Evolutionary conservation across 2,113 vertebrate genomes (phyloP), one percentile per base, ranked within the genome.

Genomic region (Hassar affinis): DNA sequence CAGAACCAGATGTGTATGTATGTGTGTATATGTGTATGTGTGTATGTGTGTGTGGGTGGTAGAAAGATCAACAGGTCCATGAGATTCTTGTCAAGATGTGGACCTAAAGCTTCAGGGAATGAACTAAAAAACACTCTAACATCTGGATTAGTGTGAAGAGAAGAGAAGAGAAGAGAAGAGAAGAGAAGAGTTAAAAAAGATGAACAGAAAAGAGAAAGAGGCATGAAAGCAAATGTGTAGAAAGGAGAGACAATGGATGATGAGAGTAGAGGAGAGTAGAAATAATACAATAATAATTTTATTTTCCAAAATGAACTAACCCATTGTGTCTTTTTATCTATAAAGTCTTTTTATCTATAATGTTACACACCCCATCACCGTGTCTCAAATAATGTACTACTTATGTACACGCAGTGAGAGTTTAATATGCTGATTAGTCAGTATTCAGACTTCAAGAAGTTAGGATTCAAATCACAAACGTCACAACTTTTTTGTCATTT

Each of bases 1-100:
- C 57, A 80, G 81, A 64, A 84, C 84, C 87, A 90, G 86, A 85
- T 87, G 87, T 71, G 84, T 84, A 83, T 85, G 82, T 14, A 56
- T 74, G 76, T 78, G 45, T 72, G 69, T 69, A 30, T 22, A 47
- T 56, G 45, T 81, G 79, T 81, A n/a, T 52, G 74, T 68, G 81
- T 35, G 57, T 30, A 35, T 45, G 71, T 66, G 72, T 35, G 62
- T 47, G 82, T 51, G 81, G 74, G 86, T 25, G 80, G 75, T 66
- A 20, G 57, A 52, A 79, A 52, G 79, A 88, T 84, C 87, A 89
- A 81, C 87, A 87, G 79, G 83, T 80, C 82, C 74, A 84, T 86
- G 84, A 83, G 85, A 71, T 30, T 80, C 80, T 75, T 35, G n/a
- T 83, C 83, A 80, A 88, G 80, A 66, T 61, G 54, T 84, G 78